Evolutionary conservation across 2,113 vertebrate genomes (phyloP).

Genomic region (Pelmatolapia mariae): DNA sequence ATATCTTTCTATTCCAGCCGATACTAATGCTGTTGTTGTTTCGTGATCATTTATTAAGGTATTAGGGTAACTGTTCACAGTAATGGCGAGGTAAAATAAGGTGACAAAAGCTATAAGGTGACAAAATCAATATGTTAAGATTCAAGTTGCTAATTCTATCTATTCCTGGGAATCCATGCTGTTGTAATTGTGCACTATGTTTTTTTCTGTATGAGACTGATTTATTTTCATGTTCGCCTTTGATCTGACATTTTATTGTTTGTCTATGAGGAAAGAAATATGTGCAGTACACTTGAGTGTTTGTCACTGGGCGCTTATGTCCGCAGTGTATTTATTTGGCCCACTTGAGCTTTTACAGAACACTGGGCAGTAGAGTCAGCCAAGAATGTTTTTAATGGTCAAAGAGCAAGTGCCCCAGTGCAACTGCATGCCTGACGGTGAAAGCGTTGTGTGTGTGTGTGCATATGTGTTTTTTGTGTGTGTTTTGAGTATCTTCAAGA

Average conservation of each 20-base stretch:
- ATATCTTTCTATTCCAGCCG: neutral
- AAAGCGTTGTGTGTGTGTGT: neutral
- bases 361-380: neutral
- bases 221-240: neutral
- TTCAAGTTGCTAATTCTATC: neutral
- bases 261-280: neutral
- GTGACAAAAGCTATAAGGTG: neutral
- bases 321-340: neutral
- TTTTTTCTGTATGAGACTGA: neutral
- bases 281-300: neutral
- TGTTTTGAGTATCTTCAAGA: neutral
- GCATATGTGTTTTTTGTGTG: neutral
- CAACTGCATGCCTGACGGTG: neutral
- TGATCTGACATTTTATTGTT: neutral
- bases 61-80: neutral
- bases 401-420: constrained; percentile 22
- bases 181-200: neutral
- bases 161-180: neutral
- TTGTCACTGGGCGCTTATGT: neutral
- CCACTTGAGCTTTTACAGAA: neutral
- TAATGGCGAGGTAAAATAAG: neutral
- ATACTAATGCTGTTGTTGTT: neutral
- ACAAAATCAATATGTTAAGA: neutral
- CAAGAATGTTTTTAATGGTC: neutral
- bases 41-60: neutral